Base-by-base conservation (phyloP, 92 coral and sea anemone species). In the Epizoanthus fatuus region DNA sequence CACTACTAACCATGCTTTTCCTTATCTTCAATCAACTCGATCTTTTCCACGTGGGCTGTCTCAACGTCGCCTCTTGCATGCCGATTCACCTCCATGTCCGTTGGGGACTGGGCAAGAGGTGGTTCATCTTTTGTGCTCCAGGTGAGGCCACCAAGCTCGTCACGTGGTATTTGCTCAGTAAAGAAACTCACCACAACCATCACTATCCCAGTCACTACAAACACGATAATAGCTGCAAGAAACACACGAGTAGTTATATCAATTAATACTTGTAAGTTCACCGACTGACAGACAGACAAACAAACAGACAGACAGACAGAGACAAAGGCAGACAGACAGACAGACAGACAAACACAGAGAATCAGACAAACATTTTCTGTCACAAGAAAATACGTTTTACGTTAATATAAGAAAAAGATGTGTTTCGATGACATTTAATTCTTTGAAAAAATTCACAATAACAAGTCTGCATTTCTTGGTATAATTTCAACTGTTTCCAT, bases 121-220 rank as follows among this genome's bases (percentile, higher is more conserved):
- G 88, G 83, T 15, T 84, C 88, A 78, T 84, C 17, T 20, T 86
- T 81, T 1, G 93, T 90, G 6, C 85, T 77, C 93, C 93, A 90
- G 10, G 93, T 90, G 19, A 90, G 91, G 52, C 93, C 93, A 17
- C 91, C 93, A 15, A 90, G 91, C 74, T 90, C 91, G 40, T 90
- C 93, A 64, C 82, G 90, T 15, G 93, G 93, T 25, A 90, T 80
- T 9, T 75, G 75, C 52, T 69, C 56, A 0, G 93, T 86, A 9
- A 90, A 52, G 45, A 73, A 81, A 49, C 93, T 90, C 85, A 86
- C 81, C 15, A 82, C 85, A 22, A 90, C 85, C 81, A 90, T 90
- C 69, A 90, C 91, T 19, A 86, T 57, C 5, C 84, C 85, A 16
- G 84, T 67, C 3, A 77, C 84, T 42, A 42, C 91, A 68, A 88